These are phyloP conservation scores for Empidonax traillii DNA, from an alignment of 2,113 vertebrate species.

Conservation along the genomic window DNA sequence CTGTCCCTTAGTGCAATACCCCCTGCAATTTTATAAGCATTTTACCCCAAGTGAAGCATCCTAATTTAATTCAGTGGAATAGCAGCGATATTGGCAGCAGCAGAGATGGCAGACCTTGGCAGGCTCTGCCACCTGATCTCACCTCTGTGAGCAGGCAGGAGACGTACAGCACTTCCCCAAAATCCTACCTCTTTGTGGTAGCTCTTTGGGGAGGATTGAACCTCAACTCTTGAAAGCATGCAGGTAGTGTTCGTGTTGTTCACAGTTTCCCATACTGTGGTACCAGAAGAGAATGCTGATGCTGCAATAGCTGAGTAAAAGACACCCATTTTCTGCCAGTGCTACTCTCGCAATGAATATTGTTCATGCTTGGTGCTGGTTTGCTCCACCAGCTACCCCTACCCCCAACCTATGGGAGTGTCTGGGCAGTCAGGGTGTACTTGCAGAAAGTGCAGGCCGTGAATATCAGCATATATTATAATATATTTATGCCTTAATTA, in stretches of 20 bases:
- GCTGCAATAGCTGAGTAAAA: not conserved
- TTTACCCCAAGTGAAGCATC: not conserved
- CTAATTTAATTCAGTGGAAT: not conserved
- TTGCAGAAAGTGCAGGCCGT: not conserved
- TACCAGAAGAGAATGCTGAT: not conserved
- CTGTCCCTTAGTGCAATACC: not conserved
- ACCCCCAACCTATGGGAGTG: not conserved
- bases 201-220: not conserved
- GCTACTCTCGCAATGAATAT: not conserved
- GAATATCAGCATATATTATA: not conserved
- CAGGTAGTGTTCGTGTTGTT: not conserved
- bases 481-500: not conserved
- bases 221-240: not conserved
- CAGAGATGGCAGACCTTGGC: not conserved
- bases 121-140: not conserved
- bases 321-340: not conserved
- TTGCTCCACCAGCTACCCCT: not conserved
- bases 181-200: not conserved
- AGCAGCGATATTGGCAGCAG: not conserved
- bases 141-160: not conserved
- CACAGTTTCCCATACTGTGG: not conserved
- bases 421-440: accelerated
- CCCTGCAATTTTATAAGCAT: not conserved
- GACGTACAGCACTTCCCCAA: not conserved
- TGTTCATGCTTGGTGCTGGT: not conserved